A percentile compares a stretch with the other conserved stretches of the same genome.
These are phyloP conservation scores for Lasaia peninsularis DNA, from an alignment of 1,140 invertebrate genomes.

Conservation along the genomic window DNA sequence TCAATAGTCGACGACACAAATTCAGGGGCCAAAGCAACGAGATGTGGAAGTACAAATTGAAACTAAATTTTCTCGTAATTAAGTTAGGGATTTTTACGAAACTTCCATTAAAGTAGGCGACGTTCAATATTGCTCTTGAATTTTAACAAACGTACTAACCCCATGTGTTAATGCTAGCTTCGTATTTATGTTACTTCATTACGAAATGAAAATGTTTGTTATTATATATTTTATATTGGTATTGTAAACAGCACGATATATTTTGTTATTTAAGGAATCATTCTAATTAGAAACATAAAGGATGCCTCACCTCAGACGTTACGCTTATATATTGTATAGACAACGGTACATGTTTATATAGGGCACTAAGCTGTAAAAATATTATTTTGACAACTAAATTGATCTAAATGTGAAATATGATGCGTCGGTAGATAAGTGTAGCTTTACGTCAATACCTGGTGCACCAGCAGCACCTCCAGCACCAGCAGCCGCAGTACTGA, in stretches of 20 bases:
- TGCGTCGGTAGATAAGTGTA: background rate
- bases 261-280: constrained; percentile 17
- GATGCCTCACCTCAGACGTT: constrained; percentile 43
- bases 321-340: constrained; percentile 42
- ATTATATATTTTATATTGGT: constrained; percentile 5
- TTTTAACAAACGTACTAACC: background rate
- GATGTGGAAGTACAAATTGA: constrained; percentile 70
- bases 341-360: constrained; percentile 11
- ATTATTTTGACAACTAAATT: constrained; percentile 6
- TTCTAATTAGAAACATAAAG: constrained; percentile 28
- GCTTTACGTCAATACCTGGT: background rate
- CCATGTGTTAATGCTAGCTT: background rate
- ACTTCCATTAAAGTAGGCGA: constrained; percentile 27
- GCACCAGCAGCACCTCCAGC: background rate
- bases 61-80: constrained; percentile 61
- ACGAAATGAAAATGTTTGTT: background rate
- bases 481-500: background rate
- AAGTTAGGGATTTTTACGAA: constrained; percentile 54
- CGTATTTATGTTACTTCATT: background rate
- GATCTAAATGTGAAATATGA: constrained; percentile 1
- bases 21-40: constrained; percentile 68
- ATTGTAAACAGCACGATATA: constrained; percentile 16
- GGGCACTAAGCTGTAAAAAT: constrained; percentile 3
- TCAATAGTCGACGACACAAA: constrained; percentile 51
- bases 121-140: constrained; percentile 4